Evolutionary conservation across 2,797 vertebrate species (phyloP).

Genomic region (Poecilia picta): DNA sequence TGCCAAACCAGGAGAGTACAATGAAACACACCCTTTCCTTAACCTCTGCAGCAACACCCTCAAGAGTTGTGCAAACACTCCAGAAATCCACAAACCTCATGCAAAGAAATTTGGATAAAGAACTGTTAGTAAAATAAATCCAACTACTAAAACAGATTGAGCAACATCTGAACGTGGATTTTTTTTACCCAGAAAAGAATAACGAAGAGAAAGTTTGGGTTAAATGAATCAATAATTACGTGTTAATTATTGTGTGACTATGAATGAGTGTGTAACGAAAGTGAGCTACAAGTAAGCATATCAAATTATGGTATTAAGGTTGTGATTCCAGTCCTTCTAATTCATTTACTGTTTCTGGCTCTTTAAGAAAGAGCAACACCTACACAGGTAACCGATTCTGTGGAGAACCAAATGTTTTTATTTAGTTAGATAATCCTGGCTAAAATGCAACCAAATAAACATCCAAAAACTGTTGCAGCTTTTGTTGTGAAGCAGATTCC

Average conservation of each 20-base stretch:
- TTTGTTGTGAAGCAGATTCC: background rate
- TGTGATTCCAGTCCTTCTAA: background rate
- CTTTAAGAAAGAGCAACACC: background rate
- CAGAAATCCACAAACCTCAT: background rate
- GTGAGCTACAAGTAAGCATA: background rate
- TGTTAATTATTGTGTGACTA: background rate
- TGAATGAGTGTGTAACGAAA: no score
- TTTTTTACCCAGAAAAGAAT: background rate
- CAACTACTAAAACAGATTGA: background rate
- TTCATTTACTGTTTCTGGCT: background rate
- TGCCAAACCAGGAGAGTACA: background rate
- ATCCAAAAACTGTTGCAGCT: background rate
- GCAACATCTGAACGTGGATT: background rate
- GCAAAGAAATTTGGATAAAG: background rate
- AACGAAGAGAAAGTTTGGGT: background rate
- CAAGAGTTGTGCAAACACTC: background rate
- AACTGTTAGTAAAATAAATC: background rate
- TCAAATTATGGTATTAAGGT: background rate
- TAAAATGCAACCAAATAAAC: background rate
- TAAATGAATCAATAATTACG: background rate
- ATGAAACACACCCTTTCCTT: background rate
- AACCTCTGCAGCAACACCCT: background rate
- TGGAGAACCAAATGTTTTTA: background rate
- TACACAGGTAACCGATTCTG: background rate
- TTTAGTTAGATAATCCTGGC: background rate